phyloP scores from a whole-genome alignment of 2,888 invertebrate genomes.

The Trisateles emortualis region DNA sequence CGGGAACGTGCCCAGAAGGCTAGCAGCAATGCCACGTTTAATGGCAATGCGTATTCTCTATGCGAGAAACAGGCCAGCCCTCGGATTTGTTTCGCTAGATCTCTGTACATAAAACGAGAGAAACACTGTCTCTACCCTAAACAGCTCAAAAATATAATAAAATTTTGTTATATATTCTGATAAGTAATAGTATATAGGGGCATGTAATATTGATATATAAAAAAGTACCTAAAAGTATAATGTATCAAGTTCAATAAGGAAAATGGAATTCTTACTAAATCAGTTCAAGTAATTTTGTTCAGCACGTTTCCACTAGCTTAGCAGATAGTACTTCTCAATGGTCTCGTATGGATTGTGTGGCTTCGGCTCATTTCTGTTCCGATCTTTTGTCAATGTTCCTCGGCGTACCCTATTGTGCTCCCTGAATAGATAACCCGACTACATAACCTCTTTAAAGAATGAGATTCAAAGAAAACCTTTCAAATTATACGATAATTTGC shows the following conservation, averaged over 20 bases:
- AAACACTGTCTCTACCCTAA: too few relatives aligned
- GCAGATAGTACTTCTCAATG: constrained; percentile 48
- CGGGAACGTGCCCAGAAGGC: too few relatives aligned
- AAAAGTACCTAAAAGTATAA: background rate
- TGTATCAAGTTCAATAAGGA: constrained; percentile 30
- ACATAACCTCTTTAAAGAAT: constrained; percentile 53
- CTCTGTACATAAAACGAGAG: too few relatives aligned
- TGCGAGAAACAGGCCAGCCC: too few relatives aligned
- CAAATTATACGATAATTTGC: constrained; percentile 48
- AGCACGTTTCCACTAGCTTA: constrained; percentile 52
- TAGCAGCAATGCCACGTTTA: too few relatives aligned
- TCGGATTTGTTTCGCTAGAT: too few relatives aligned
- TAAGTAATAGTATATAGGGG: background rate
- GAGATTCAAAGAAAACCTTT: constrained; percentile 53
- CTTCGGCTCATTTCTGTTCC: constrained; percentile 58
- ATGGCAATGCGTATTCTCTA: too few relatives aligned
- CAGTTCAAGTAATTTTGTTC: constrained; percentile 53
- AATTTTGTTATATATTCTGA: background rate
- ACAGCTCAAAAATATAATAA: too few relatives aligned
- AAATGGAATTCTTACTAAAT: constrained; percentile 33
- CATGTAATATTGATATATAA: background rate
- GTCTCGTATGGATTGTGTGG: constrained; percentile 59
- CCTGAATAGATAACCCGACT: constrained; percentile 57
- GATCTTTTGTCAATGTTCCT: constrained; percentile 64
- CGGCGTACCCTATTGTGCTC: constrained; percentile 58